Evolutionary conservation across 2,113 vertebrate genomes (phyloP).

Genomic region (Myotis lucifugus): DNA sequence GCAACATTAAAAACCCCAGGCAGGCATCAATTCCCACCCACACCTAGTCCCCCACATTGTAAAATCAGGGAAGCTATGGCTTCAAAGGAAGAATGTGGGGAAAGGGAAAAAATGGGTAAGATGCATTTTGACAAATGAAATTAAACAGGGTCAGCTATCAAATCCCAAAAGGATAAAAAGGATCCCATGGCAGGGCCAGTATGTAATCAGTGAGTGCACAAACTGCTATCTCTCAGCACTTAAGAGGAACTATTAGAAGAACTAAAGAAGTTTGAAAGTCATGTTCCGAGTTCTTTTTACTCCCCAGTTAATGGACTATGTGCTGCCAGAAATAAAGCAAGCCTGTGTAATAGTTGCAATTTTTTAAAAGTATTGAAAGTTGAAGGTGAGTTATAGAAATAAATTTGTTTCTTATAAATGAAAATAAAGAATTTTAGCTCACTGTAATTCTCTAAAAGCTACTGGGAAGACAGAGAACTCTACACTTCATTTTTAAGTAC

Average conservation of each 20-base stretch:
- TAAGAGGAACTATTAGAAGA: slow-evolving; percentile 26
- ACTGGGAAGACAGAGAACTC: neutral
- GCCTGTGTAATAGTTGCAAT: slow-evolving; percentile 46
- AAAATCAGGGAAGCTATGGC: slow-evolving; percentile 53
- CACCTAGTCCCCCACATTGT: slow-evolving; percentile 28
- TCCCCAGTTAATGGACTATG: slow-evolving; percentile 47
- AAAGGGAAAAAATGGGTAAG: neutral
- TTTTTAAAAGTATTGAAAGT: slow-evolving; percentile 58
- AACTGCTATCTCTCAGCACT: neutral
- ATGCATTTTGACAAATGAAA: slow-evolving; percentile 61
- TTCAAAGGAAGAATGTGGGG: slow-evolving; percentile 51
- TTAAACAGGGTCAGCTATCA: slow-evolving; percentile 47
- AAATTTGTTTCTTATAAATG: slow-evolving; percentile 60
- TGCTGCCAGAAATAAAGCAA: slow-evolving; percentile 66
- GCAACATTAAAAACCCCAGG: slow-evolving; percentile 66
- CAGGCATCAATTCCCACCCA: slow-evolving; percentile 66
- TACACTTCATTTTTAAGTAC: slow-evolving; percentile 15
- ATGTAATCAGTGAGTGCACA: neutral
- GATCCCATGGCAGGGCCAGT: neutral
- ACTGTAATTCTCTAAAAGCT: slow-evolving; percentile 56
- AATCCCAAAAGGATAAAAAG: slow-evolving; percentile 47
- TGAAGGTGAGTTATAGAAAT: slow-evolving; percentile 66
- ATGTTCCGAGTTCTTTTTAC: slow-evolving; percentile 53
- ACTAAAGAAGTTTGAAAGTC: slow-evolving; percentile 59
- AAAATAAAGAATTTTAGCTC: slow-evolving; percentile 59